Evolutionary conservation across 2,797 vertebrate genomes (phyloP).

Genomic region (Pogoniulus pusillus): DNA sequence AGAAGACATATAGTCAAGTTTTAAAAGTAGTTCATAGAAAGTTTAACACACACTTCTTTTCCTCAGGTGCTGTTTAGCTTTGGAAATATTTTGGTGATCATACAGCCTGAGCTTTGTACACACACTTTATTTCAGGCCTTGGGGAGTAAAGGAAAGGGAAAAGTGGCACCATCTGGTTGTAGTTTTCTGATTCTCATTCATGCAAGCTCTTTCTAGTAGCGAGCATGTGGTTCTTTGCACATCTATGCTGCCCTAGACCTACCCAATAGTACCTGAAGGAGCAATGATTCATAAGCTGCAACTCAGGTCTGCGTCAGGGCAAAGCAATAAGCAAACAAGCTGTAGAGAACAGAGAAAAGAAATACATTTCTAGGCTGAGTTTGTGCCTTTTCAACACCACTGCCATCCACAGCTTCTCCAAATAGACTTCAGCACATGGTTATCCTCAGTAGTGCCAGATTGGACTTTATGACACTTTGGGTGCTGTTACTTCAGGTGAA

Average conservation of each 20-base stretch:
- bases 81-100: not conserved
- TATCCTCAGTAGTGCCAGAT: not conserved
- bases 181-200: not conserved
- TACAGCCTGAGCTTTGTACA: not conserved
- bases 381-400: not conserved
- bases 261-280: not conserved
- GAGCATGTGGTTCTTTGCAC: not conserved
- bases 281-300: not conserved
- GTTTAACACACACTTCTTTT: not conserved
- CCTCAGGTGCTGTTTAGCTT: not conserved
- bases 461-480: not conserved
- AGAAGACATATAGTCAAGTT: not conserved
- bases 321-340: fast-evolving
- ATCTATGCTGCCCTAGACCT: not conserved
- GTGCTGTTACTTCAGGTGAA: not conserved
- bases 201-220: not conserved
- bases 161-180: not conserved
- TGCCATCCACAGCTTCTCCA: not conserved
- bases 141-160: not conserved
- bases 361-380: not conserved
- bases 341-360: not conserved
- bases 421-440: not conserved
- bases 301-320: not conserved
- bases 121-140: not conserved
- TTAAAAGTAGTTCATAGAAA: not conserved